These are phyloP conservation scores for Poliocrania exsul DNA, from an alignment of 2,797 vertebrate species.

Conservation along the genomic window DNA sequence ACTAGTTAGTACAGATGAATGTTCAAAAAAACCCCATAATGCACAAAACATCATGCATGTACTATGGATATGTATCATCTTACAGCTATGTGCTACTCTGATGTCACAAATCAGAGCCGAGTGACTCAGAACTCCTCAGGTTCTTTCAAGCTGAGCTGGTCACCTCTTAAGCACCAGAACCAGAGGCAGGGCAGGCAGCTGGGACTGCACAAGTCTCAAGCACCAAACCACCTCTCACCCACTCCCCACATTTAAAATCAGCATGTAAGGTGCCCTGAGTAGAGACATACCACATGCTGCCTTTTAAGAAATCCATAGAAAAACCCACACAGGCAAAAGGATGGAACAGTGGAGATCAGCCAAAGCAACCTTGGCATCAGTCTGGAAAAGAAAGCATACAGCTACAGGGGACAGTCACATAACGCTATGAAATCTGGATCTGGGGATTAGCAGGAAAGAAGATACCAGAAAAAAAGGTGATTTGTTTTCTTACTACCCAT, in stretches of 20 bases:
- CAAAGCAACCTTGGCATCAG: not conserved
- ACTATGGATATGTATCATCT: not conserved
- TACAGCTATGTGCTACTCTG: not conserved
- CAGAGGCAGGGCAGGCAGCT: not conserved
- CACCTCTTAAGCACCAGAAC: accelerated
- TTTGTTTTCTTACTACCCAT: not conserved
- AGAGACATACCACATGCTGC: not conserved
- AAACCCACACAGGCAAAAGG: accelerated
- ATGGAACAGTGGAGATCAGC: not conserved
- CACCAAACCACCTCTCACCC: not conserved
- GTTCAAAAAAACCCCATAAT: not conserved
- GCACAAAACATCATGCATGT: not conserved
- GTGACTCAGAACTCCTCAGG: accelerated
- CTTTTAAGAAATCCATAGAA: not conserved
- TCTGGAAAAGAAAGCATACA: not conserved
- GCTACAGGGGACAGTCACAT: not conserved
- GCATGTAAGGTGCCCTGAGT: accelerated
- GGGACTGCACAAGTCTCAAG: not conserved
- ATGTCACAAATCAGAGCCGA: not conserved
- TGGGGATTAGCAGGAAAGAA: not conserved
- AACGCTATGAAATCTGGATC: not conserved
- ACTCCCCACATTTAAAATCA: not conserved
- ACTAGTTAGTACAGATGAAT: not conserved
- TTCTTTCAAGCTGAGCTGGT: not conserved
- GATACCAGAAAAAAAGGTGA: not conserved